These are phyloP conservation scores for Tineola bisselliella DNA, from an alignment of 2,888 invertebrate species.

Conservation along the genomic window DNA sequence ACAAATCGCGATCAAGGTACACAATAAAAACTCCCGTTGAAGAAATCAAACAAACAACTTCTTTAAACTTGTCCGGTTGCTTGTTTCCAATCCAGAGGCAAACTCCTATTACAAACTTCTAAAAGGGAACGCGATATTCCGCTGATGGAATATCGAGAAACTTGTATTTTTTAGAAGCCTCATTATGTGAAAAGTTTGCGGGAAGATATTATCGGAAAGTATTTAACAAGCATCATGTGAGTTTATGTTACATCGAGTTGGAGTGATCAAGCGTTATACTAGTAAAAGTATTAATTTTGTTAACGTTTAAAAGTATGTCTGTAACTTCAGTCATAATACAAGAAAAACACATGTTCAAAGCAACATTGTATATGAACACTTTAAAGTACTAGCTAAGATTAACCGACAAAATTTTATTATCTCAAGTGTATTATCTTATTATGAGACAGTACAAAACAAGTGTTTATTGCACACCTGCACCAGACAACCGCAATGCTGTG, in stretches of 20 bases:
- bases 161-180: background rate
- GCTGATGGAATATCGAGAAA: background rate
- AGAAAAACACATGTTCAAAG: too few relatives aligned
- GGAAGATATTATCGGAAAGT: background rate
- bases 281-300: too few relatives aligned
- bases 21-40: background rate
- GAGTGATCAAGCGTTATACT: too few relatives aligned
- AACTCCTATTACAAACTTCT: conserved; percentile 55
- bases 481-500: background rate
- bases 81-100: conserved; percentile 24
- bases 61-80: conserved; percentile 21
- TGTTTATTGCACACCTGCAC: conserved; percentile 13
- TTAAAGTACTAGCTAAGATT: background rate
- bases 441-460: background rate
- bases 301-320: background rate
- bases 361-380: background rate
- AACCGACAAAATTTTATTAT: background rate
- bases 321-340: too few relatives aligned
- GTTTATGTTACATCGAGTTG: background rate
- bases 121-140: conserved; percentile 14
- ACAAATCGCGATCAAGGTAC: background rate
- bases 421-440: background rate
- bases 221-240: background rate
- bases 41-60: background rate
- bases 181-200: background rate